These are phyloP conservation scores for Adelphocoris suturalis DNA, from an alignment of 2,888 invertebrate species.

Conservation along the genomic window DNA sequence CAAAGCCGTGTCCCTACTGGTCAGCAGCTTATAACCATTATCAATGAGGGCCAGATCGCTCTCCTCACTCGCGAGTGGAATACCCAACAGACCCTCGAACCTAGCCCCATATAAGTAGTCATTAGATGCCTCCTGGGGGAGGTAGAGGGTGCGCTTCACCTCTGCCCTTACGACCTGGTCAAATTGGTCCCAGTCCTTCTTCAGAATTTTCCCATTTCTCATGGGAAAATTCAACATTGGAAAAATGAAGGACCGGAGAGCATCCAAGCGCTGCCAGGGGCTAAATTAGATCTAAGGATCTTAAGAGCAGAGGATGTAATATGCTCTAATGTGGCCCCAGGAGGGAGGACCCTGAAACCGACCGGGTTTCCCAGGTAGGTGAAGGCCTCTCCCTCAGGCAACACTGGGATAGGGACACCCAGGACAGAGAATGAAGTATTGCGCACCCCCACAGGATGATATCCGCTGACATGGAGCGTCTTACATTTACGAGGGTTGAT, in stretches of 20 bases:
- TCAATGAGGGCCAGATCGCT: conserved; percentile 31
- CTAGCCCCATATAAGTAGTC: conserved; percentile 63
- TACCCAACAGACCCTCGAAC: conserved; percentile 48
- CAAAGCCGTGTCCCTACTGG: conserved; percentile 7
- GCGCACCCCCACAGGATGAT: neutral
- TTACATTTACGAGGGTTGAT: conserved; percentile 45
- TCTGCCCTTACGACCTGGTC: conserved; percentile 40
- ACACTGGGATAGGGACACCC: neutral
- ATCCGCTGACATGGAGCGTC: conserved; percentile 26
- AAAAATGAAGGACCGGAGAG: conserved; percentile 52
- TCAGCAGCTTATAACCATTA: conserved; percentile 41
- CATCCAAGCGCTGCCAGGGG: conserved; percentile 59
- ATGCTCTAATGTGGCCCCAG: conserved; percentile 22
- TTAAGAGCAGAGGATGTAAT: neutral
- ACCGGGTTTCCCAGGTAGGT: conserved; percentile 60
- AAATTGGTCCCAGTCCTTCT: conserved; percentile 45
- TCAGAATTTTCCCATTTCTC: neutral
- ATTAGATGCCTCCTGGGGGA: conserved; percentile 62
- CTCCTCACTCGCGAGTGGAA: conserved; percentile 64
- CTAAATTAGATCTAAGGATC: conserved; percentile 29
- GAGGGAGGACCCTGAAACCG: conserved; percentile 54
- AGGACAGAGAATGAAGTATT: neutral
- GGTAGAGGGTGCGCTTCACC: conserved; percentile 29
- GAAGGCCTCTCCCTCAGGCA: conserved; percentile 49
- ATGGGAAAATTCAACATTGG: conserved; percentile 53